Evolutionary conservation across 1,140 invertebrate species (phyloP), one percentile per base, ranked within the genome.

Genomic region (Cardiocondyla obscurior): DNA sequence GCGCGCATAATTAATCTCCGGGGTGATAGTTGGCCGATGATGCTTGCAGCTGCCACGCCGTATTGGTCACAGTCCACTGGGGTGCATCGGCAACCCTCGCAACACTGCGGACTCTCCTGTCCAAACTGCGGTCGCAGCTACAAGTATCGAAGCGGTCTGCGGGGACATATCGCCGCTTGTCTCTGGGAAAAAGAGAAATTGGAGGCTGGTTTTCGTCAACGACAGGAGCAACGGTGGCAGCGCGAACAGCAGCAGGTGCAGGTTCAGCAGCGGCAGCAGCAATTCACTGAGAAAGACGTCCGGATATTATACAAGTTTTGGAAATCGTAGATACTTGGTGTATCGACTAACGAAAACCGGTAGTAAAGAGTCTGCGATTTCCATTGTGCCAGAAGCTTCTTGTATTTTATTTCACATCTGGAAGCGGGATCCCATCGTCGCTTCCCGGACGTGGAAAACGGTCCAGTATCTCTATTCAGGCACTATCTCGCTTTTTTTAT

Each of bases 121-220:
- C 92, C 91, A 30, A 92, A 89, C 79, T 93, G 92, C 79, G 92
- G 92, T 30, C 90, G 91, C 70, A 92, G 89, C 84, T 93, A 93
- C 90, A 93, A 93, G 82, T 93, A 93, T 90, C 90, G 93, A 70
- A 91, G 92, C 65, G 91, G 91, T 81, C 81, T 93, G 69, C 86
- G 93, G 46, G 88, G 91, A 76, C 93, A 95, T 88, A 88, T 94
- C 64, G 85, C 89, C 33, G 92, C 93, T 49, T 94, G 91, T 82
- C 88, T 92, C 58, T 87, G 90, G 64, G 90, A 92, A 70, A 90
- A 87, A 72, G 89, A 92, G 84, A 92, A 92, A 81, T 85, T 90
- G 84, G 88, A 90, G 28, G 84, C 87, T 81, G 65, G 81, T 73
- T 72, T 49, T 55, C 51, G 55, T 10, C 84, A 88, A 57, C 86